Percentiles rank a stretch among this genome's conserved stretches.
Evolutionary conservation across 2,113 vertebrate genomes (phyloP).

Genomic region (Bolborhynchus lineola): DNA sequence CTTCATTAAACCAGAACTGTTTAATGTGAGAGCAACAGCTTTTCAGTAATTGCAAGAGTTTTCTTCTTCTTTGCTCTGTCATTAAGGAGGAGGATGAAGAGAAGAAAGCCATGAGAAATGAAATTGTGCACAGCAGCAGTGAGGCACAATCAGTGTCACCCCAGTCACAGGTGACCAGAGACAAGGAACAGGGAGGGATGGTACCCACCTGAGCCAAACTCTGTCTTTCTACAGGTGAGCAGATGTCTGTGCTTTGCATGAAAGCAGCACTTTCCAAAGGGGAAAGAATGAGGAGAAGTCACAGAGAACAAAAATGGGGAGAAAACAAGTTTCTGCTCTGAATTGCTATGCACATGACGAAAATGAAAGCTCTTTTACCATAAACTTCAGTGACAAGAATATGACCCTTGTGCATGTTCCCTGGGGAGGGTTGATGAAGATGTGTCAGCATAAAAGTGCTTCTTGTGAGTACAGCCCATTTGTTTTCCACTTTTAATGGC

Average conservation of each 20-base stretch:
- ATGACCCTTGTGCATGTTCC: not conserved
- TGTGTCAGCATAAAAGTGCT: not conserved
- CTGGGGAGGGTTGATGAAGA: not conserved
- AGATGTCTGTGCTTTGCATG: not conserved
- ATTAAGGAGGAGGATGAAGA: not conserved
- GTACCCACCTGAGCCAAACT: not conserved
- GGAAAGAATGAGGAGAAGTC: not conserved
- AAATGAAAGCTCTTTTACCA: not conserved
- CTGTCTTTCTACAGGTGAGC: not conserved
- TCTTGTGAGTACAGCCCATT: not conserved
- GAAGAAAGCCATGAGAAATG: not conserved
- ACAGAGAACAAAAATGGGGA: not conserved
- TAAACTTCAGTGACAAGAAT: slow-evolving; percentile 4
- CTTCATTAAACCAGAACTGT: not conserved
- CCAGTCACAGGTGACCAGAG: not conserved
- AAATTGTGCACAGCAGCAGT: not conserved
- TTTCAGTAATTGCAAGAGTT: not conserved
- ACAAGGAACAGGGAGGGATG: not conserved
- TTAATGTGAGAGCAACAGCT: not conserved
- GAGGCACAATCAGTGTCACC: not conserved
- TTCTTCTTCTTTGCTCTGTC: not conserved
- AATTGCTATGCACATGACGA: not conserved
- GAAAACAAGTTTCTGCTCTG: not conserved
- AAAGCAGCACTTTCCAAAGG: not conserved
- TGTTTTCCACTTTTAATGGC: not conserved